A percentile compares a stretch with the other conserved stretches of the same genome.
Evolutionary conservation across 1,140 invertebrate species (phyloP).

Genomic region (Leucophenga varia): DNA sequence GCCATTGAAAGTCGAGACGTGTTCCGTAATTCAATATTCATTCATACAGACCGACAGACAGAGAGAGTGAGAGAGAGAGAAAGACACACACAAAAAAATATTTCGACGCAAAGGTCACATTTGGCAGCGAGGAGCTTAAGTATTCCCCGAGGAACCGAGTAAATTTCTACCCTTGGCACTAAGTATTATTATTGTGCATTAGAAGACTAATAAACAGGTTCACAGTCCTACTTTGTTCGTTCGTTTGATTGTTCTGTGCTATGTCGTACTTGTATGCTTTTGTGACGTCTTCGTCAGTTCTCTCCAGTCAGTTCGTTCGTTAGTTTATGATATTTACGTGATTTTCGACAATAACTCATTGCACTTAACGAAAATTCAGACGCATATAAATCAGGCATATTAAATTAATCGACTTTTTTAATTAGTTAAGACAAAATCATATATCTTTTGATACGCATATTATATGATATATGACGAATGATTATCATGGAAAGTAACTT

Average conservation of each 20-base stretch:
- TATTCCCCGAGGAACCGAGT: slow-evolving; percentile 41
- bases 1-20: slow-evolving; percentile 40
- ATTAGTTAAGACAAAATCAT: no score
- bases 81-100: not conserved
- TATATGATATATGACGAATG: no score
- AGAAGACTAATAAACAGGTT: slow-evolving; percentile 54
- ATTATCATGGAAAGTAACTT: no score
- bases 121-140: slow-evolving; percentile 43
- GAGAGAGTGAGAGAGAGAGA: not conserved
- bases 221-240: slow-evolving; percentile 19
- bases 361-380: slow-evolving; percentile 38
- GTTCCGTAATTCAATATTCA: slow-evolving; percentile 45
- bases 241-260: no score
- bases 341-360: slow-evolving; percentile 51
- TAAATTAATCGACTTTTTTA: slow-evolving; percentile 42
- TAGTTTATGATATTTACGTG: slow-evolving; percentile 45
- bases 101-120: slow-evolving; percentile 43
- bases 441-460: no score
- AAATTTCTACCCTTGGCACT: slow-evolving; percentile 52
- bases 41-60: slow-evolving; percentile 3
- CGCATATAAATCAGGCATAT: slow-evolving; percentile 48
- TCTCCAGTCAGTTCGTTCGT: slow-evolving; percentile 29
- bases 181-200: slow-evolving; percentile 54
- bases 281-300: slow-evolving; percentile 28
- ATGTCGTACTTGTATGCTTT: no score